phyloP scores from a whole-genome alignment of 2,888 invertebrate genomes.

The Hirtodrosophila confusa region DNA sequence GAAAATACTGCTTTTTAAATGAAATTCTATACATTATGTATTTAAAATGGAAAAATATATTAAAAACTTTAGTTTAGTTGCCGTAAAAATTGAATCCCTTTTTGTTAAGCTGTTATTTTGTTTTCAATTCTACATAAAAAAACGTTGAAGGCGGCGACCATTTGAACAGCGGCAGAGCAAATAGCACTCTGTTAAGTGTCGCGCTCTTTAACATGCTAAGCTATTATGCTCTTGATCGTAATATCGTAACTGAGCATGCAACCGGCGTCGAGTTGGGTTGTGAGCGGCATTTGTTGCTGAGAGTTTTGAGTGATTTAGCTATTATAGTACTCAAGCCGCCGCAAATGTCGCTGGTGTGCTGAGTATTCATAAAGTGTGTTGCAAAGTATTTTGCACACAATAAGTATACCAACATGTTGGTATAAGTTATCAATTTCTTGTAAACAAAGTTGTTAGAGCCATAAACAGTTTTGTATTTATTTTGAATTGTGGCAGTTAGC shows the following conservation, averaged over 20 bases:
- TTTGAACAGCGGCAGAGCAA: slow-evolving; percentile 13
- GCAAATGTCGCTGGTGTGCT: slow-evolving; percentile 2
- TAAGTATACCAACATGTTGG: slow-evolving; percentile 33
- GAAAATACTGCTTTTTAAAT: no score
- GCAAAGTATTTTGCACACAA: slow-evolving; percentile 21
- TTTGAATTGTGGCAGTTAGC: background rate
- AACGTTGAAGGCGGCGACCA: slow-evolving; percentile 1
- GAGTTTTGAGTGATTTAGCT: slow-evolving; percentile 13
- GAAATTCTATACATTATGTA: no score
- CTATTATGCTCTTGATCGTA: slow-evolving; percentile 35
- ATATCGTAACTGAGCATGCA: slow-evolving; percentile 38
- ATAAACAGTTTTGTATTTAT: slow-evolving; percentile 6
- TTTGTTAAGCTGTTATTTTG: no score
- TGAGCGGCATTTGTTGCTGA: background rate
- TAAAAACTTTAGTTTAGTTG: no score
- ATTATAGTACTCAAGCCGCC: slow-evolving; percentile 26
- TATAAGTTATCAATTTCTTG: slow-evolving; percentile 17
- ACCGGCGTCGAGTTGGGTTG: slow-evolving; percentile 3
- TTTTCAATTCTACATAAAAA: background rate
- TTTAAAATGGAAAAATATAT: no score
- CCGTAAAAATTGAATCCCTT: no score
- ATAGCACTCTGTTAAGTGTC: slow-evolving; percentile 13
- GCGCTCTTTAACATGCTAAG: slow-evolving; percentile 28
- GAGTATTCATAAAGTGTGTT: slow-evolving; percentile 8
- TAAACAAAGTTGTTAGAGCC: slow-evolving; percentile 29